phyloP scores from a whole-genome alignment of 1,140 invertebrate species.

The Aphis gossypii region DNA sequence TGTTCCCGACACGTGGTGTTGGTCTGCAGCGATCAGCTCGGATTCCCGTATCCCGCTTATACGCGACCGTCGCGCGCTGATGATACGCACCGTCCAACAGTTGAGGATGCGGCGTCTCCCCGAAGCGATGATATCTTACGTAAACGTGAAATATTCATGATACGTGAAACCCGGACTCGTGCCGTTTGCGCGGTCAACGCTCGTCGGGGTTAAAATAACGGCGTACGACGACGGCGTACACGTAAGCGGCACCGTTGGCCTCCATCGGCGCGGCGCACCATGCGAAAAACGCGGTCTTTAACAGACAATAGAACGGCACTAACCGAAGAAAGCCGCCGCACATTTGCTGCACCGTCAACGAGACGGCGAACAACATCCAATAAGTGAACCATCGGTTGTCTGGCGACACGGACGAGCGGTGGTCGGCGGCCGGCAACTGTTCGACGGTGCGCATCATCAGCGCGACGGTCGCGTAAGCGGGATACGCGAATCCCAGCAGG shows the following conservation, averaged over 20 bases:
- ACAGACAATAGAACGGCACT: not conserved
- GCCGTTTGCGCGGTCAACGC: not conserved
- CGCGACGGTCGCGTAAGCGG: not conserved
- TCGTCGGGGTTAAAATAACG: not conserved
- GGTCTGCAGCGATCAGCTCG: not conserved
- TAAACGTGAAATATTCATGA: too few relatives aligned
- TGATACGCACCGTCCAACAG: not conserved
- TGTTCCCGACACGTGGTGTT: not conserved
- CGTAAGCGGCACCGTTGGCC: not conserved
- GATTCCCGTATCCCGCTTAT: not conserved
- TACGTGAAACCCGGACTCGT: too few relatives aligned
- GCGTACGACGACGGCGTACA: not conserved
- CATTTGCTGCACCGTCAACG: not conserved
- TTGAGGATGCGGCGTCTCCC: not conserved
- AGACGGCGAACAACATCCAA: not conserved
- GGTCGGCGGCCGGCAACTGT: not conserved
- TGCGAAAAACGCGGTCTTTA: not conserved
- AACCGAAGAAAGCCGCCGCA: not conserved
- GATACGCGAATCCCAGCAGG: not conserved
- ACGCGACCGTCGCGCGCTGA: not conserved
- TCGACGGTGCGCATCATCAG: not conserved
- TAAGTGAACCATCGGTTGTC: not conserved
- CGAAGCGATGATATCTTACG: not conserved
- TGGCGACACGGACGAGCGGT: not conserved
- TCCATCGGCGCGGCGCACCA: not conserved